Evolutionary conservation across 2,888 invertebrate species (phyloP), one percentile per base, ranked within the genome.

Genomic region (Lasioglossum marginatum): DNA sequence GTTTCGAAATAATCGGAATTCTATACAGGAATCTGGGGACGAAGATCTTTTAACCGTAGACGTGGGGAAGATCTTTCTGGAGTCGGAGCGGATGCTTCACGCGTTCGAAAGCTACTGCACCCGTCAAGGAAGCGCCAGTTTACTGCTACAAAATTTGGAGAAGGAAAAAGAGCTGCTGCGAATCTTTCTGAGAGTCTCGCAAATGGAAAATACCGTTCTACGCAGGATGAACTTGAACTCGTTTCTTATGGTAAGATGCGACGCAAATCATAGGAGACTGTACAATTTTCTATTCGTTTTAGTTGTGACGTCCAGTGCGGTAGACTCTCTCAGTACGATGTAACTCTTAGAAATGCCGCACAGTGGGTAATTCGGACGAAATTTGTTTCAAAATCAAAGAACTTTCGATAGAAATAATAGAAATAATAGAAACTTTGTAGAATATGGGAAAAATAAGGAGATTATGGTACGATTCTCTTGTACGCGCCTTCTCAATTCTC

Each of bases 71-170:
- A 97, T 99, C 91, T 97, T 99, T 94, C 96, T 99, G 90, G 98
- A 99, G 94, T 98, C 98, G 48, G 97, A 98, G 83, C 97, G 98
- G 80, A 99, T 99, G 99, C 96, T 99, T 91, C 97, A 98, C 93
- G 98, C 98, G 60, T 99, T 99, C 95, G 99, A 99, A 95, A 98
- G 97, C 78, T 99, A 99, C 95, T 99, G 99, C 95, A 98, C 99
- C 57, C 97, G 98, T 90, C 99, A 99, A 96, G 98, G 98, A 78
- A 97, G 97, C 74, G 98, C 99, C 57, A 98, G 98, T 88, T 96
- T 98, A 79, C 96, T 99, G 66, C 95, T 99, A 89, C 98, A 98
- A 87, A 98, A 98, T 94, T 96, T 99, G 83, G 99, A 99, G 96
- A 98, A 98, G 95, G 99, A 99, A 94, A 99, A 99, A 95, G 99